phyloP scores from a whole-genome alignment of 2,113 vertebrate species.

The Nanger granti region DNA sequence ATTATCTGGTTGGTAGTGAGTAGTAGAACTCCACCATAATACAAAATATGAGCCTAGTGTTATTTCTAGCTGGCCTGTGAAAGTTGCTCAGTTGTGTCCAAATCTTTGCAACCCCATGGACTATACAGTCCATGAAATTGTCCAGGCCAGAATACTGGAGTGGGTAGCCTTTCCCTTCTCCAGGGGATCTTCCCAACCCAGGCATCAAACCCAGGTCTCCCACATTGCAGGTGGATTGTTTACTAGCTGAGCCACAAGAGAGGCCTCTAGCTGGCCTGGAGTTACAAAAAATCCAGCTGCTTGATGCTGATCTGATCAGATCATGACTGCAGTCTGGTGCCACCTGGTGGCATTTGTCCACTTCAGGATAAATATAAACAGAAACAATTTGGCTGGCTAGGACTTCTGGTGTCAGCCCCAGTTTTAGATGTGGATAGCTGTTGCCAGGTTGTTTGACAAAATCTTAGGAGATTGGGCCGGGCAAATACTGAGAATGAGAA shows the following conservation, averaged over 20 bases:
- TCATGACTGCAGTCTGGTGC: conserved; percentile 29
- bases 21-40: background rate
- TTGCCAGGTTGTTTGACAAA: conserved; percentile 22
- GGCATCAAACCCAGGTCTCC: background rate
- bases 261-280: background rate
- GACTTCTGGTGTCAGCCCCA: conserved; percentile 15
- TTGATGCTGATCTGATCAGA: background rate
- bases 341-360: conserved; percentile 48
- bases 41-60: background rate
- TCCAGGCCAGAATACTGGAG: background rate
- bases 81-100: background rate
- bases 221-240: background rate
- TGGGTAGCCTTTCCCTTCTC: background rate
- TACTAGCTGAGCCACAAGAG: background rate
- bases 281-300: background rate
- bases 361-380: background rate
- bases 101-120: background rate
- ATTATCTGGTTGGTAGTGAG: background rate
- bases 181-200: background rate
- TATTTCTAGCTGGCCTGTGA: background rate
- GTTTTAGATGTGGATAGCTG: conserved; percentile 27
- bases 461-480: background rate
- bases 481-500: background rate
- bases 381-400: background rate
- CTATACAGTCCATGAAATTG: background rate